Base-by-base conservation (phyloP, 2,113 vertebrate species). In the Stegostoma tigrinum region DNA sequence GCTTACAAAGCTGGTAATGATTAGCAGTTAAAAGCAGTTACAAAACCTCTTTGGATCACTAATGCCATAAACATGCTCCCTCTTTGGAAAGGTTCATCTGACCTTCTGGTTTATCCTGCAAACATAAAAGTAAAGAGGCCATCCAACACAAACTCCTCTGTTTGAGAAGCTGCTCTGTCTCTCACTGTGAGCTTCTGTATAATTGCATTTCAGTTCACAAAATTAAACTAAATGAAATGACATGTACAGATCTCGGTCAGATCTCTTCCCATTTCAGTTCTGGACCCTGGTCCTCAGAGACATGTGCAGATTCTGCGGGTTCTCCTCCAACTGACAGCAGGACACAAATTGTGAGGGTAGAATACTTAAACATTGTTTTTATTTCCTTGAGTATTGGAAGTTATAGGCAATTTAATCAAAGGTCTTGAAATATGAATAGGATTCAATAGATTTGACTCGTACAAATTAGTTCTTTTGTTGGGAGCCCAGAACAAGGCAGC, bases 1-100 rank as follows among this genome's bases (percentile, higher is more conserved):
- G 89, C 64, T 38, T n/a, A 93, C 89, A 67, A 12, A n/a, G 14
- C 61, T 93, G 89, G 61, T 38, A 93, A 66, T n/a, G n/a, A 93
- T 93, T 93, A 93, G 61, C 89, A 93, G 89, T 67, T 66, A n/a
- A 91, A 90, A 55, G 55, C 34, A 75, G 30, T 75, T 23, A 66
- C 89, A 93, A 93, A 93, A 93, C 61, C 89, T 10, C 61, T 66
- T 67, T 64, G 61, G 61, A 66, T 66, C n/a, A 66, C n/a, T 21
- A 64, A 8, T 3, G 30, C 55, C 87, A 8, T 91, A 91, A 91
- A 64, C 89, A 34, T n/a, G n/a, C 21, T 83, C 80, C 17, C 34
- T 23, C 34, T 93, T 93, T 93, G 89, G 89, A 38, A 93, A 93
- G 2, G 89, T 93, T 66, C 64, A 61, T 34, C 52, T 7, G 27